Evolutionary conservation across 2,113 vertebrate species (phyloP), one percentile per base, ranked within the genome.

Genomic region (Daphoenositta chrysoptera): DNA sequence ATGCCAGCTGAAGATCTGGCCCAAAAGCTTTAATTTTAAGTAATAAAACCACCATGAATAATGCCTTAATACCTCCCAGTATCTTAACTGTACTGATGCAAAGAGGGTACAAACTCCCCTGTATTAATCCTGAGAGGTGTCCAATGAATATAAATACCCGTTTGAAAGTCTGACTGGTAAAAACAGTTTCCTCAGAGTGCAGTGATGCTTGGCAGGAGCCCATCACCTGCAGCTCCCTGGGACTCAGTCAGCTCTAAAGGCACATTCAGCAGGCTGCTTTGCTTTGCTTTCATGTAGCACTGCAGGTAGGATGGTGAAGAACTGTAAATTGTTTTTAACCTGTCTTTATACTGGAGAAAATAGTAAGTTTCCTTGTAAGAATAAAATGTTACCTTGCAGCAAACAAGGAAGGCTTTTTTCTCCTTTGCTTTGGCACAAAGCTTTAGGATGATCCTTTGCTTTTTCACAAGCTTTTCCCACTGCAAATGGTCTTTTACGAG

Each of bases 181-280:
- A 57, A 87, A 8, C 57, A 63, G 37, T 51, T 92, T 35, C 73
- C 88, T 89, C 42, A 26, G 91, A 81, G 86, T 39, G 79, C 73
- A 70, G 2, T 66, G 80, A 21, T 95, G 93, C 93, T 82, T 96
- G 94, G 93, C 90, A 93, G 93, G 89, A 92, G 83, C 85, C 93
- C 84, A 77, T 94, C 93, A 94, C 63, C 94, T 93, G 93, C 68
- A 92, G 88, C 90, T 81, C 72, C 27, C 5, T 88, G 92, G 88
- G 92, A 69, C 66, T 71, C 24, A 91, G 61, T 19, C 71, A 64
- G 60, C 79, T 84, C 45, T 78, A 33, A 91, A 91, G 91, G 82
- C 91, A 47, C 63, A 61, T 83, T 71, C 85, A 64, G 65, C 71
- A 81, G 83, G 66, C 88, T 93, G 5, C 77, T 94, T 77, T 92